Percentiles rank a stretch among this genome's conserved stretches.
phyloP scores from a whole-genome alignment of 2,113 vertebrate species.

The Spermophilus dauricus region DNA sequence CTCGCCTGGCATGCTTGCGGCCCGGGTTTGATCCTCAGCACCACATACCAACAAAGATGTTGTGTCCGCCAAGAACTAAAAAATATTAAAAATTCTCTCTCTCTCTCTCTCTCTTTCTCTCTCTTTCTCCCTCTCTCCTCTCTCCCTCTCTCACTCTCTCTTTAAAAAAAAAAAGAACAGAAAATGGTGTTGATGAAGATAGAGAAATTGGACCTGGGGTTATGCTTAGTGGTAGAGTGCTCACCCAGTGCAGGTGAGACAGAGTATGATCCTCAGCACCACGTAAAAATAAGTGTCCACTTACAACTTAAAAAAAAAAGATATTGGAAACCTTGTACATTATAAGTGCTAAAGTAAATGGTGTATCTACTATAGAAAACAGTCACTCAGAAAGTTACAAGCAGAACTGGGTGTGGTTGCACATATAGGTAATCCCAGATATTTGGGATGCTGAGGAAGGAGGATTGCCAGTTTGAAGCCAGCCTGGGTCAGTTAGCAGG shows the following conservation, averaged over 20 bases:
- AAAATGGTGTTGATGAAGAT: background rate
- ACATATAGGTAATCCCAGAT: background rate
- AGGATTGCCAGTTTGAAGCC: background rate
- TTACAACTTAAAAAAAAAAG: background rate
- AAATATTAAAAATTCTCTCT: too few species aligned
- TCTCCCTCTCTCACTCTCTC: too few species aligned
- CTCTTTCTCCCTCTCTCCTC: too few species aligned
- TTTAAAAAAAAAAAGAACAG: background rate
- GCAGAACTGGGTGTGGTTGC: background rate
- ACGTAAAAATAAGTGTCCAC: too few species aligned
- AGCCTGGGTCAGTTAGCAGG: background rate
- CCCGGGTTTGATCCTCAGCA: too few species aligned
- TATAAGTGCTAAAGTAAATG: background rate
- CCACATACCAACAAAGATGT: too few species aligned
- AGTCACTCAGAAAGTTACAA: background rate
- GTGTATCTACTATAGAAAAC: background rate
- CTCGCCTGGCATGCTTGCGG: too few species aligned
- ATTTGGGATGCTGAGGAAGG: background rate
- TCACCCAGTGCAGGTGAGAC: too few species aligned
- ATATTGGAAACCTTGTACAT: background rate
- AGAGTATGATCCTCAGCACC: too few species aligned
- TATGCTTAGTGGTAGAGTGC: too few species aligned
- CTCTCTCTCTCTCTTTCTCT: too few species aligned
- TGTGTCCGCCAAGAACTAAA: too few species aligned
- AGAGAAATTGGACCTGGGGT: background rate